These are phyloP conservation scores for Drosophila eugracilis DNA, from an alignment of 1,140 invertebrate species.

Conservation along the genomic window DNA sequence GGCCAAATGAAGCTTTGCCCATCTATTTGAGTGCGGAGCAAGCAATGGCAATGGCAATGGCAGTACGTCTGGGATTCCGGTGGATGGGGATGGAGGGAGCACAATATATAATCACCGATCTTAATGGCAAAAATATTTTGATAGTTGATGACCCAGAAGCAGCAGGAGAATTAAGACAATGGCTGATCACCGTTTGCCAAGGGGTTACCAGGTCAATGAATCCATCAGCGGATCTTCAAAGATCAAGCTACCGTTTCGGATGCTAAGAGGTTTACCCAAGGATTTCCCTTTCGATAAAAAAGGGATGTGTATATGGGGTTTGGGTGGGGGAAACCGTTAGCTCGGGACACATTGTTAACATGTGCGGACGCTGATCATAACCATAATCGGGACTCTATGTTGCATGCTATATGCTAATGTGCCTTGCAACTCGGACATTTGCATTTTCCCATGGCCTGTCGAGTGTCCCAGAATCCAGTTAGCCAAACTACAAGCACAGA, in stretches of 20 bases:
- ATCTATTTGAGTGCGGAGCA: conserved; percentile 49
- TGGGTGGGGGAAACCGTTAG: conserved; percentile 11
- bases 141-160: conserved; percentile 58
- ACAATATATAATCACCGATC: conserved; percentile 61
- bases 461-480: conserved; percentile 27
- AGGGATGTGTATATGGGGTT: not conserved
- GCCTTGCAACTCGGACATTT: conserved; percentile 34
- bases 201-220: conserved; percentile 56
- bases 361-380: conserved; percentile 18
- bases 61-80: conserved; percentile 9
- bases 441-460: conserved; percentile 57
- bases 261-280: not conserved
- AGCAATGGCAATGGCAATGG: too few relatives aligned
- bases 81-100: conserved; percentile 4
- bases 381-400: conserved; percentile 14
- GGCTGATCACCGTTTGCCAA: conserved; percentile 1
- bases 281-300: conserved; percentile 31
- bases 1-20: conserved; percentile 49
- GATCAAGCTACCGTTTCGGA: not conserved
- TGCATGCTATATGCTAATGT: conserved; percentile 34
- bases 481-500: not conserved
- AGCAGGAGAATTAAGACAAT: conserved; percentile 25
- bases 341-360: conserved; percentile 17
- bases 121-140: conserved; percentile 75
- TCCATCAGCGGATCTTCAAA: conserved; percentile 6